Conservation (phyloP, 2,888 invertebrate species). For the Adela reaumurella region DNA sequence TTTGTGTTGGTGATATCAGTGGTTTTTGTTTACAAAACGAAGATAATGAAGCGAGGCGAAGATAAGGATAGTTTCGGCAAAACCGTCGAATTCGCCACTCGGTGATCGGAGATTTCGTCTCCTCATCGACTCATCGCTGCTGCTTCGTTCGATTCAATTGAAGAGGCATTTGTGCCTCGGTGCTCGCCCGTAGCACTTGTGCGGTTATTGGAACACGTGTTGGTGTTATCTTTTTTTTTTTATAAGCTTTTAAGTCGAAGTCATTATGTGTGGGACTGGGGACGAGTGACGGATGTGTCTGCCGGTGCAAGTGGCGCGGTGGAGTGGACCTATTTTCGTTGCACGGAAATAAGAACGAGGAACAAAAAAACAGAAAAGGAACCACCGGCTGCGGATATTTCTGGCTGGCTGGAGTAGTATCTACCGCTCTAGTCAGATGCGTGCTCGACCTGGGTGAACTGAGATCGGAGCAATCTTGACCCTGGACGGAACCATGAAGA, state of each 20-base stretch:
- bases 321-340: conserved; percentile 44
- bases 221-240: not conserved
- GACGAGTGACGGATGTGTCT: conserved; percentile 33
- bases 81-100: not conserved
- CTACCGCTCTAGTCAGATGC: conserved; percentile 35
- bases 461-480: not conserved
- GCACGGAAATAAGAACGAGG: conserved; percentile 56
- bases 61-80: not conserved
- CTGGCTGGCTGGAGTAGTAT: conserved; percentile 20
- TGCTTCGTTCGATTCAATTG: too few relatives aligned
- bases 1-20: not conserved
- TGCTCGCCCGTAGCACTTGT: not conserved
- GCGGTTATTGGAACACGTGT: not conserved
- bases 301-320: conserved; percentile 46
- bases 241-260: not conserved
- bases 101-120: not conserved
- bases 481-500: conserved; percentile 32
- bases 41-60: not conserved
- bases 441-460: conserved; percentile 23
- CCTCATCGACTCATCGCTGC: not conserved
- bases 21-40: not conserved
- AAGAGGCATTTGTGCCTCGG: not conserved
- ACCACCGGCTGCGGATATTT: conserved; percentile 48
- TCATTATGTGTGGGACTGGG: not conserved
- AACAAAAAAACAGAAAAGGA: conserved; percentile 35